Base-by-base conservation (phyloP, 2,113 vertebrate species). In the Bubo bubo region DNA sequence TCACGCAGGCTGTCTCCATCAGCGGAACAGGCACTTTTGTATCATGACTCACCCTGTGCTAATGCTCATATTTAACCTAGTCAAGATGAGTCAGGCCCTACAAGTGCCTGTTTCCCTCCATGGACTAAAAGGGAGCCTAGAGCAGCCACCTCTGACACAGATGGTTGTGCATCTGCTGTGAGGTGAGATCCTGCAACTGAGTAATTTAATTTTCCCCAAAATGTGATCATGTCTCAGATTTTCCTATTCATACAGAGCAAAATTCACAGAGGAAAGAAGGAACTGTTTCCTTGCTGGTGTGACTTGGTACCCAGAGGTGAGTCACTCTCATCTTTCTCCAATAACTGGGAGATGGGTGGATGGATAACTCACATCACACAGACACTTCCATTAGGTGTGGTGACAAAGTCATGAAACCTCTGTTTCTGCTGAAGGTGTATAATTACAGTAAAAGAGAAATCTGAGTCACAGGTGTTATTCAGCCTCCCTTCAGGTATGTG, bases 371-470 rank as follows among this genome's bases (percentile, higher is more conserved):
- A 41, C 93, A 83, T 63, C n/a, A 37, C 41, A 62, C 50, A 88
- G 88, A 55, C 70, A 63, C 66, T 71, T 95, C 77, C 53, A 95
- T 93, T 79, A 94, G 24, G 37, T 7, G 2, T 1, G 0, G 30
- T 86, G 84, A 93, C 84, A 80, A 79, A 95, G 73, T 39, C 80
- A 73, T 66, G 45, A 96, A 94, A 66, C 32, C 41, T 79, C 43
- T 1, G 2, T 83, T 95, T 85, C 74, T 94, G 82, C 50, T 86
- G 74, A 62, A 87, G 56, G 47, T 68, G 17, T 91, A 18, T 70
- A 91, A 90, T 95, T 90, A 87, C 17, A 70, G 37, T 22, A 50
- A 21, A 15, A 87, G 14, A 93, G 85, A 88, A 47, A 64, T 83
- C 71, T 95, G 89, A 94, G 87, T 95, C 93, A 93, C 0, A 0